A percentile compares a stretch with the other conserved stretches of the same genome.
Evolutionary conservation across 2,797 vertebrate genomes (phyloP).

Genomic region (Ambastaia sidthimunki): DNA sequence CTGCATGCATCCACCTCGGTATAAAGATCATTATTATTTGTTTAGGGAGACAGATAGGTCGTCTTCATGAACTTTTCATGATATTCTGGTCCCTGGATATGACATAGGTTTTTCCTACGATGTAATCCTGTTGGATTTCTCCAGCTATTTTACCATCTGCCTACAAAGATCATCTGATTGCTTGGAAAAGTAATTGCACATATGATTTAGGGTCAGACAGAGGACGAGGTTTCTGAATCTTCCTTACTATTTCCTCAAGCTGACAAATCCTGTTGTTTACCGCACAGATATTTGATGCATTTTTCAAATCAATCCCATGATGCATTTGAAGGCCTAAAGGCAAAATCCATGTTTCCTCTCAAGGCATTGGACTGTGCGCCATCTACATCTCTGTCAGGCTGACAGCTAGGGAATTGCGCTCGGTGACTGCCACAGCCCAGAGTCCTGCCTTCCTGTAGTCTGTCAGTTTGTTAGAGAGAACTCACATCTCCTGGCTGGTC

Average conservation of each 20-base stretch:
- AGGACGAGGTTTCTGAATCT: not conserved
- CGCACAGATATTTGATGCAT: constrained; percentile 26
- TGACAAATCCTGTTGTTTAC: constrained; percentile 37
- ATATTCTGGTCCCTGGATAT: not conserved
- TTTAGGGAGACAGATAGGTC: no score
- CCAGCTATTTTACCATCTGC: not conserved
- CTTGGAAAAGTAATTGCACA: not conserved
- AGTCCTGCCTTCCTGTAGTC: constrained; percentile 53
- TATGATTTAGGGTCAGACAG: not conserved
- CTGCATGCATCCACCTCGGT: not conserved
- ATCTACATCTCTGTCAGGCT: constrained; percentile 46
- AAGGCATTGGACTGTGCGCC: constrained; percentile 26
- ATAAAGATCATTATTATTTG: not conserved
- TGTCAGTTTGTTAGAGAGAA: constrained; percentile 66
- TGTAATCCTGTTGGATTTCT: not conserved
- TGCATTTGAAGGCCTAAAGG: constrained; percentile 27
- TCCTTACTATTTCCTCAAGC: not conserved
- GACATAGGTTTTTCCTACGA: not conserved
- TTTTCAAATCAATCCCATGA: constrained; percentile 36
- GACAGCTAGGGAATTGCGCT: constrained; percentile 43
- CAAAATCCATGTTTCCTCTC: constrained; percentile 37
- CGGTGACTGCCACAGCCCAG: constrained; percentile 40
- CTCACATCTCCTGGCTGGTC: constrained; percentile 58
- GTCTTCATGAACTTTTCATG: not conserved
- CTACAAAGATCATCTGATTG: not conserved